phyloP scores from a whole-genome alignment of 2,113 vertebrate genomes.

The Arvicanthis niloticus region DNA sequence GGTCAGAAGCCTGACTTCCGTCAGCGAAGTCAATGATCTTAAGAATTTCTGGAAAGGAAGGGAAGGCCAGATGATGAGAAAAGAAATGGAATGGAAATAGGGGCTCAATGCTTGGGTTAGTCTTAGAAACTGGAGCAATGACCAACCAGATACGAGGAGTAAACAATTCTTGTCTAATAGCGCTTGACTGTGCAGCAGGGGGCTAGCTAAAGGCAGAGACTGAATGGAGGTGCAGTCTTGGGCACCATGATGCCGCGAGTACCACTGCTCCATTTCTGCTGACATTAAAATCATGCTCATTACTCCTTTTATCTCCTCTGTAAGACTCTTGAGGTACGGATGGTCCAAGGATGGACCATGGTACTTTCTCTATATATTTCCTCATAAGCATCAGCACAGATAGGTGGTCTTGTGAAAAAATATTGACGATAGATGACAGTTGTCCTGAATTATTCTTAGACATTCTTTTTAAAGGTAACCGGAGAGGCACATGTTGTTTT shows the following conservation, averaged over 20 bases:
- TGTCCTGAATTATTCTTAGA: not conserved
- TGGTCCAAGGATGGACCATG: not conserved
- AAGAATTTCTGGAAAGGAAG: conserved; percentile 61
- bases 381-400: not conserved
- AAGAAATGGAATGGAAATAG: conserved; percentile 12
- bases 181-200: not conserved
- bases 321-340: not conserved
- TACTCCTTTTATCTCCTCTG: not conserved
- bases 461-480: not conserved
- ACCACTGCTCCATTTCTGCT: not conserved
- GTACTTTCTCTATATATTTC: not conserved
- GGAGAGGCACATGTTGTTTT: not conserved
- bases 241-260: not conserved
- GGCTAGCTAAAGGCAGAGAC: not conserved
- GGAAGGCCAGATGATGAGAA: conserved; percentile 41
- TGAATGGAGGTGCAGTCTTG: not conserved
- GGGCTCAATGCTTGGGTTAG: not conserved
- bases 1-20: conserved; percentile 70
- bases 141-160: not conserved
- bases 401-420: not conserved
- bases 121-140: not conserved
- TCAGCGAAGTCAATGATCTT: conserved; percentile 68
- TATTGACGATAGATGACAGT: not conserved
- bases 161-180: conserved; percentile 30
- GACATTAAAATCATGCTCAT: not conserved